Base-by-base conservation (phyloP, 1,140 invertebrate genomes). In the Goniozus legneri region DNA sequence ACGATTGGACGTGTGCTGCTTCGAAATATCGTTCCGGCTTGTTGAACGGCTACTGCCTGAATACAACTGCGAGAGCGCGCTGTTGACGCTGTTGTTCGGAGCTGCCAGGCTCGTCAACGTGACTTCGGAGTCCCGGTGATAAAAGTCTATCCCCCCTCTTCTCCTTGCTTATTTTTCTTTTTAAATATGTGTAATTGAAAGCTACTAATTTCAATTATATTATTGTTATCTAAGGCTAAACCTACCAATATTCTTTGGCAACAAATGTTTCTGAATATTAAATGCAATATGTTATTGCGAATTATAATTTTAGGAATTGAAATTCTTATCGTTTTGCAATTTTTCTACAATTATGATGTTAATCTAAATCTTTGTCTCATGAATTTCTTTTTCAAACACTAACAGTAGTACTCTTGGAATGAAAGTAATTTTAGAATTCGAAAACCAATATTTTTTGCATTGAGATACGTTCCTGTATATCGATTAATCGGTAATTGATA, bases 41-140 rank as follows among this genome's bases (percentile, higher is more conserved):
- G 44, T 22, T 20, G 24, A 44, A 62, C 58, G 55, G 41, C 58
- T 68, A 58, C 53, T 60, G 58, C 46, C 56, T 63, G 59, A 64
- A 65, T 56, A 48, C 50, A 52, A 56, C 53, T 46, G 53, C 56
- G 51, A 54, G 40, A n/a, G n/a, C n/a, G n/a, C 40, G 42, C 27
- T 12, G 24, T 27, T 6, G 6, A 27, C 24, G 24, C 6, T 4
- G 10, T 18, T 21, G 31, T 2, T 19, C 40, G 15, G 31, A 39
- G 39, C 49, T 42, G 22, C 30, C 47, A 49, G 54, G 42, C 18
- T 12, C 41, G 47, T 53, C 33, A 40, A 21, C 34, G 14, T 19
- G 13, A 47, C 6, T 37, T 15, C 6, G 8, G 15, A 32, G 2
- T 37, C 21, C 38, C 34, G 1, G 13, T 12, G 10, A 19, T n/a